Evolutionary conservation across 2,797 vertebrate species (phyloP).

Genomic region (Falco naumanni): DNA sequence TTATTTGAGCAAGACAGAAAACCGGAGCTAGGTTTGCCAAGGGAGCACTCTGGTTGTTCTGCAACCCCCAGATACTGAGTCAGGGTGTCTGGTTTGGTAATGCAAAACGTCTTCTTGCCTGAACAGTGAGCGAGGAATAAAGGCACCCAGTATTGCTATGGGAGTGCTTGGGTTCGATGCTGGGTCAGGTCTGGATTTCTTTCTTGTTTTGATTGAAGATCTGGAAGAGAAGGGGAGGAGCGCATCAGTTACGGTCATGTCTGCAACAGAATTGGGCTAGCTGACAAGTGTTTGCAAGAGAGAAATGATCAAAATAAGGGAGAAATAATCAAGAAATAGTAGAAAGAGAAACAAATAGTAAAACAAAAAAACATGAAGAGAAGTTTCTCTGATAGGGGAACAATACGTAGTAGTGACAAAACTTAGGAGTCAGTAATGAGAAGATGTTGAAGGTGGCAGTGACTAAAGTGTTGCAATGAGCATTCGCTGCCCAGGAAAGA

Average conservation of each 20-base stretch:
- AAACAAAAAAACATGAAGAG: background rate
- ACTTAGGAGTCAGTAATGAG: no score
- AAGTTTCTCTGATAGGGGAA: background rate
- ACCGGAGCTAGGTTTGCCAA: background rate
- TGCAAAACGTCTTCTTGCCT: background rate
- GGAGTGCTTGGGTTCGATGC: background rate
- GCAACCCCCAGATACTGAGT: background rate
- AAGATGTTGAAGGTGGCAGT: background rate
- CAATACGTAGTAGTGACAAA: background rate
- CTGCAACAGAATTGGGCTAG: background rate
- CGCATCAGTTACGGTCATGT: background rate
- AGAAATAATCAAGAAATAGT: background rate
- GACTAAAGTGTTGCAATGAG: rapidly evolving
- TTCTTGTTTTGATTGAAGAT: background rate
- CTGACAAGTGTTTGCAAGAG: background rate
- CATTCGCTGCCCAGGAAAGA: rapidly evolving
- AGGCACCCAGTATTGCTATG: background rate
- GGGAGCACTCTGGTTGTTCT: background rate
- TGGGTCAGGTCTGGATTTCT: background rate
- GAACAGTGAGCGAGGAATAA: background rate
- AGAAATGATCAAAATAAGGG: background rate
- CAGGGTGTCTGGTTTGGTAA: background rate
- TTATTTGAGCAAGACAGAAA: background rate
- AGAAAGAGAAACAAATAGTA: background rate
- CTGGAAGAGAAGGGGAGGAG: background rate